Conservation (phyloP, 2,797 vertebrate genomes). For the Ammospiza maritima region DNA sequence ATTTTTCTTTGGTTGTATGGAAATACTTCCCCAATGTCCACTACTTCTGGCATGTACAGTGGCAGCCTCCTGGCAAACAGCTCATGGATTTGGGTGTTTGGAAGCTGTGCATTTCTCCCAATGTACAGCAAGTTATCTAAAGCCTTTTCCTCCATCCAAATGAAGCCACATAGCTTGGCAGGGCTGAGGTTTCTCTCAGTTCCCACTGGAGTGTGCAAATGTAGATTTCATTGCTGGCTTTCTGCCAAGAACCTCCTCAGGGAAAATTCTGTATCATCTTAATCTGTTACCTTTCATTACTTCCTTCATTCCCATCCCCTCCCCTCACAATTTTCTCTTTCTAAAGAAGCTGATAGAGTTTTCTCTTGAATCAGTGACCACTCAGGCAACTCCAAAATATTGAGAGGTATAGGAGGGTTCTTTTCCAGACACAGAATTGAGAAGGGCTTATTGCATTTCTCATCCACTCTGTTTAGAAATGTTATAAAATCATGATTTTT, state of each 20-base stretch:
- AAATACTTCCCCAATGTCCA: background rate
- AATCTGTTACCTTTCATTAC: constrained; percentile 9
- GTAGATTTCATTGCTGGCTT: constrained; percentile 2
- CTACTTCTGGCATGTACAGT: background rate
- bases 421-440: background rate
- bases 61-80: background rate
- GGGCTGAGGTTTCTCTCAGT: background rate
- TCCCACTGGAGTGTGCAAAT: background rate
- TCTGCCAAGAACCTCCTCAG: constrained; percentile 21
- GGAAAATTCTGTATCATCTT: background rate
- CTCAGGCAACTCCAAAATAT: background rate
- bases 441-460: background rate
- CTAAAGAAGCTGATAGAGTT: background rate
- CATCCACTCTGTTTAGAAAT: background rate
- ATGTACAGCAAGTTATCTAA: background rate
- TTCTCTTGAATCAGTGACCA: background rate
- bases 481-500: background rate
- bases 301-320: background rate
- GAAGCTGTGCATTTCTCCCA: background rate
- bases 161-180: background rate
- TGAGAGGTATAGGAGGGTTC: background rate
- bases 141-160: constrained; percentile 9
- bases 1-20: background rate
- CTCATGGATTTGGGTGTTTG: background rate
- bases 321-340: background rate